Base-by-base conservation (phyloP, 2,888 invertebrate species). In the Epinotia demarniana region DNA sequence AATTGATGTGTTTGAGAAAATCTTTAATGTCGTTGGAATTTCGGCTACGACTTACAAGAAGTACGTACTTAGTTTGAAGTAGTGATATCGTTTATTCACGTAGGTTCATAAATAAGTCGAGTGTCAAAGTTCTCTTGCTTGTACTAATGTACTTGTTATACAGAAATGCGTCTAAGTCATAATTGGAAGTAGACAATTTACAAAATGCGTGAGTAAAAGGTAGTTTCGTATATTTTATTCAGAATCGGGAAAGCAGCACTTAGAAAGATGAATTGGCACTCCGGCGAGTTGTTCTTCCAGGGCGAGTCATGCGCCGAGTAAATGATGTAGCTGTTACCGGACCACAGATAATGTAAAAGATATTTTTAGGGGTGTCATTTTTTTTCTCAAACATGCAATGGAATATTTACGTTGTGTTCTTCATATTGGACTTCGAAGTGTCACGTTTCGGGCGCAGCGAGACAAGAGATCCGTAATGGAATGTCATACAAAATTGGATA, bases 201-300 rank as follows among this genome's bases (percentile, higher is more conserved):
- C 82, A 84, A 83, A 75, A 75, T 61, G 75, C 84, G 85, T 85
- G 82, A 85, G 79, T 87, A 87, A 88, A 84, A 84, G 87, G 85
- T 88, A 87, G 87, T 88, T 89, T 84, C 87, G 87, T 87, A 91
- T 91, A 90, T 89, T 90, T 92, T 86, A 90, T 89, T 81, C 82
- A 79, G 78, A 73, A 78, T 79, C 84, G 82, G 81, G 83, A 80
- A 85, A 85, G 81, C 81, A 80, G 85, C 89, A 89, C 89, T 91
- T 85, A 88, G 78, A 84, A 84, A 90, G 89, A 92, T 92, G 90
- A 91, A 92, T 91, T 87, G 90, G 90, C 90, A 90, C 90, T 92
- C 83, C 82, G 81, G 84, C 80, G 86, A 84, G 91, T 91, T 90
- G 89, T 90, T 89, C 88, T 80, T 46, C 61, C 33, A 18, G 60